Evolutionary conservation across 2,888 invertebrate genomes (phyloP), one percentile per base, ranked within the genome.

Genomic region (Ferrisia virgata): DNA sequence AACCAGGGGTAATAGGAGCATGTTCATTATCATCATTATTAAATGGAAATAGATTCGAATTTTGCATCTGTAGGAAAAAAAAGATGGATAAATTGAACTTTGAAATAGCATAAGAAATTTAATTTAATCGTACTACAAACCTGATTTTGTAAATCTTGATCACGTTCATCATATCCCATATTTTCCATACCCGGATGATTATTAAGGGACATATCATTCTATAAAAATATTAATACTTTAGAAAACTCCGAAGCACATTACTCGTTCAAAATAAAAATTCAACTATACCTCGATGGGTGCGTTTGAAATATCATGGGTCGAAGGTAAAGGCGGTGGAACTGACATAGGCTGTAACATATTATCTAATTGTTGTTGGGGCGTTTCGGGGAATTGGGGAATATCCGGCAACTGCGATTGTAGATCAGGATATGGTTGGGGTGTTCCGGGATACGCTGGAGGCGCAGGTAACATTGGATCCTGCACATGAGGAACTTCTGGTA

Each of bases 131-230:
- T 40, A 0, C 13, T 1, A 81, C 22, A 22, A 11, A 82, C 82
- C 82, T 69, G 82, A 39, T 82, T 64, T n/a, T 64, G 82, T 22
- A 82, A 28, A 39, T 82, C 82, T 22, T 81, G 81, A 15, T 81
- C 81, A 13, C 84, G 85, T 58, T 93, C 87, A 82, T 94, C 94
- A 88, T 94, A 94, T 18, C 93, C 94, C 90, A 94, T 91, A 87
- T 93, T 94, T 31, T 93, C 92, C 91, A 93, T 92, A 39, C 58
- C 82, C 15, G 25, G 72, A 36, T 76, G 72, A 18, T 76, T 76
- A 36, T 36, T 76, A 36, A 76, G 33, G 0, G 72, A 76, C 72
- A 11, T 2, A 36, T 76, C 15, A 36, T 33, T 76, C 36, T 76
- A n/a, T 1, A 11, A 18, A 36, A 36, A 76, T 8, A 36, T 36